Conservation (phyloP, 2,888 invertebrate genomes). For the Protula sp. region DNA sequence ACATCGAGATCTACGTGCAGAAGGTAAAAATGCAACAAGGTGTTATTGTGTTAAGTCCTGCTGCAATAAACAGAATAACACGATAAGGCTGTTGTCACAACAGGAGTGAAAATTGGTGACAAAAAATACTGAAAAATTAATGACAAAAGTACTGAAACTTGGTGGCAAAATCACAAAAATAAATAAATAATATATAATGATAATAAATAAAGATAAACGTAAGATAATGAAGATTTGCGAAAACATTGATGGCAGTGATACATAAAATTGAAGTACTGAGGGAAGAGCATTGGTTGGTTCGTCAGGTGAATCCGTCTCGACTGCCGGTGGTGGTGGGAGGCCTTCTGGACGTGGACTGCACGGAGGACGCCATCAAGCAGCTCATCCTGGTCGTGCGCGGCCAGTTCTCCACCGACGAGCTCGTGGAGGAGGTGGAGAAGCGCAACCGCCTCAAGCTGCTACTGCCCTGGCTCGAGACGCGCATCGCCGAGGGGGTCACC, state of each 20-base stretch:
- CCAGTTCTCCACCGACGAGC: constrained; percentile 97
- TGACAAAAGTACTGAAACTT: no score
- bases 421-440: constrained; percentile 80
- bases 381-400: constrained; percentile 87
- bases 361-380: constrained; percentile 98
- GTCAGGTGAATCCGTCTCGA: constrained; percentile 89
- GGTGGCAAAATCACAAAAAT: no score
- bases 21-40: constrained; percentile 62
- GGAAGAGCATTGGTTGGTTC: no score
- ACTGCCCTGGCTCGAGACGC: constrained; percentile 93
- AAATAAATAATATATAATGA: no score
- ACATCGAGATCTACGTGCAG: constrained; percentile 99
- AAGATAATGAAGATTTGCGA: no score
- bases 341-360: constrained; percentile 94
- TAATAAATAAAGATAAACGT: no score
- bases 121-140: no score
- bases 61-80: not conserved
- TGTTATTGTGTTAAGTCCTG: not conserved
- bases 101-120: no score
- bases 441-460: constrained; percentile 78
- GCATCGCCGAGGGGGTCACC: constrained; percentile 92
- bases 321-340: constrained; percentile 98
- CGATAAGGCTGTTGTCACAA: no score
- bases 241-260: no score
- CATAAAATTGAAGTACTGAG: no score